These are phyloP conservation scores for Lycophotia porphyrea DNA, from an alignment of 2,888 invertebrate species.

Conservation along the genomic window DNA sequence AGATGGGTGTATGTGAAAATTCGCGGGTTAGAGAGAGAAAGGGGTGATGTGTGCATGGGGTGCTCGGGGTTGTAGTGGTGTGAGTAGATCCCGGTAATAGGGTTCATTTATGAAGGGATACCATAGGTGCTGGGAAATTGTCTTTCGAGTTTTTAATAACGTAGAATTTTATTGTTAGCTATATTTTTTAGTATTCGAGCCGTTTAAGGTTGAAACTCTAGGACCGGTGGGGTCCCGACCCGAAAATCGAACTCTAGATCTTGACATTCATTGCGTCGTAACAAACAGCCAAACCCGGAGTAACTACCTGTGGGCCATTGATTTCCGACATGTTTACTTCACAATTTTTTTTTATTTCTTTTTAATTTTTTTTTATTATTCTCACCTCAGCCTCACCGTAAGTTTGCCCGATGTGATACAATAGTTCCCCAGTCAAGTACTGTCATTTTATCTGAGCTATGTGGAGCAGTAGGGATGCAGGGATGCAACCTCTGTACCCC, in stretches of 20 bases:
- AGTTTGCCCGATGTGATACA: not conserved
- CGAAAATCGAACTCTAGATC: too few species aligned
- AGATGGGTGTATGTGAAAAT: constrained; percentile 31
- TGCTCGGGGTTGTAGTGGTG: constrained; percentile 45
- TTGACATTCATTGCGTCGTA: too few species aligned
- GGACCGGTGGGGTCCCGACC: too few species aligned
- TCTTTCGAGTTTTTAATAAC: constrained; percentile 41
- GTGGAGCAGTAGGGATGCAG: constrained; percentile 56
- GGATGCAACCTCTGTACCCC: constrained; percentile 24
- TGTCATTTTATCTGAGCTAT: constrained; percentile 41
- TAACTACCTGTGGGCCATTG: not conserved
- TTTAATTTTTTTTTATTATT: too few species aligned
- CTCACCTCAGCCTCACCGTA: not conserved
- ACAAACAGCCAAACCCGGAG: too few species aligned
- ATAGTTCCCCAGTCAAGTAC: constrained; percentile 23
- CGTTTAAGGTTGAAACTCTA: too few species aligned
- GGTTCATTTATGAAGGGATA: constrained; percentile 65
- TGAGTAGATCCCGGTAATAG: constrained; percentile 64
- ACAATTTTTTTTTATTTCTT: too few species aligned
- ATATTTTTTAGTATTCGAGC: too few species aligned
- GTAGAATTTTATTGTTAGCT: too few species aligned
- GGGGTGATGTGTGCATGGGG: constrained; percentile 56
- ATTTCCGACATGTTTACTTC: not conserved
- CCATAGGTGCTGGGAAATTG: constrained; percentile 35
- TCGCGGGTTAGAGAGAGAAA: constrained; percentile 21